Evolutionary conservation across 2,113 vertebrate genomes (phyloP).

Genomic region (Uria lomvia): DNA sequence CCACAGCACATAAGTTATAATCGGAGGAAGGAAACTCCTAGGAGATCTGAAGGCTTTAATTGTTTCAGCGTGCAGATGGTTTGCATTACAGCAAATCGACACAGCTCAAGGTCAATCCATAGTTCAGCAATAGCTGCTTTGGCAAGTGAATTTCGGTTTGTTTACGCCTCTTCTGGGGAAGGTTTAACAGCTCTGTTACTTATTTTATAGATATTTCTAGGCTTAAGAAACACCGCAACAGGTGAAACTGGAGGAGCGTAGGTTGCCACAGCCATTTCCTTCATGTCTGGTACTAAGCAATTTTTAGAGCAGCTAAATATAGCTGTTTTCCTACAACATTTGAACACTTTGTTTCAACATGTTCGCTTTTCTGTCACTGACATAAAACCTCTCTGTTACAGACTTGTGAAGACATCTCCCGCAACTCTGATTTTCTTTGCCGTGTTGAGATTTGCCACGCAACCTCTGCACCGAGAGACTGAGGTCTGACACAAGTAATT

Average conservation of each 20-base stretch:
- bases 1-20: conserved; percentile 65
- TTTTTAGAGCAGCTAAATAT: conserved; percentile 60
- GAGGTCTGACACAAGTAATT: not conserved
- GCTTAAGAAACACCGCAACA: not conserved
- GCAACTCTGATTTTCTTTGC: not conserved
- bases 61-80: conserved; percentile 69
- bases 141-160: conserved; percentile 11
- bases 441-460: fast-evolving
- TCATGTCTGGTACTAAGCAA: not conserved
- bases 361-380: not conserved
- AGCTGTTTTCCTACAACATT: conserved; percentile 14
- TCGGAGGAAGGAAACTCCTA: conserved; percentile 79
- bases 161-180: conserved; percentile 31
- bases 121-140: conserved; percentile 23
- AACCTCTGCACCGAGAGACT: not conserved
- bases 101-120: conserved; percentile 60
- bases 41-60: conserved; percentile 74
- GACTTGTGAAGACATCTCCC: not conserved
- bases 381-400: not conserved
- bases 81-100: conserved; percentile 61
- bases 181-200: not conserved
- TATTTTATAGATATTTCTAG: conserved; percentile 1
- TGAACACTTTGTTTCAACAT: not conserved
- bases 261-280: not conserved
- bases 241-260: not conserved